Percentiles rank a stretch among this genome's conserved stretches.
phyloP scores from a whole-genome alignment of 2,113 vertebrate genomes.

The Chaetorhynchus papuensis region DNA sequence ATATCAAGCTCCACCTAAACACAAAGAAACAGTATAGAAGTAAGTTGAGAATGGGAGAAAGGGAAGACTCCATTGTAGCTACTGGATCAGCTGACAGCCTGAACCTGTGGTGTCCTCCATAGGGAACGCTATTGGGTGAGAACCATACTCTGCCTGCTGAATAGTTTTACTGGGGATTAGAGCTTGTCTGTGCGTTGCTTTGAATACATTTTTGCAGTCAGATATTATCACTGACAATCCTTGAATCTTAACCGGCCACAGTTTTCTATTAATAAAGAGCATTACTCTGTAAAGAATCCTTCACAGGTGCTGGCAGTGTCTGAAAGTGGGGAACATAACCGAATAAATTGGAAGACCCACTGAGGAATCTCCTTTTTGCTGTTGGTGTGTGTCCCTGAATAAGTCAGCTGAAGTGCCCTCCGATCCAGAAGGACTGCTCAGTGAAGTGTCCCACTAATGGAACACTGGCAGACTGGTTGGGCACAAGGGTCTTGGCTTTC shows the following conservation, averaged over 20 bases:
- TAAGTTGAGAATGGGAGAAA: background rate
- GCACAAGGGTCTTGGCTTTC: background rate
- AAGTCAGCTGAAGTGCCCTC: background rate
- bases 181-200: background rate
- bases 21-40: background rate
- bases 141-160: background rate
- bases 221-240: no score
- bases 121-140: background rate
- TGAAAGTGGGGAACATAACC: background rate
- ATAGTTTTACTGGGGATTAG: background rate
- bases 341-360: background rate
- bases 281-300: background rate
- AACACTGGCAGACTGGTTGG: background rate
- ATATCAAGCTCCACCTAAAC: background rate
- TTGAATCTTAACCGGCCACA: background rate
- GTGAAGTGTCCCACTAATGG: background rate
- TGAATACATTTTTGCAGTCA: background rate
- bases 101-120: accelerated
- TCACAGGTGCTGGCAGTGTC: accelerated
- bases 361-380: background rate
- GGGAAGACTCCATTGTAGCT: background rate
- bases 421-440: background rate
- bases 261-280: background rate
- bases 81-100: background rate
- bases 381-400: background rate